Conservation (phyloP, 2,113 vertebrate species). For the Edolisoma coerulescens region DNA sequence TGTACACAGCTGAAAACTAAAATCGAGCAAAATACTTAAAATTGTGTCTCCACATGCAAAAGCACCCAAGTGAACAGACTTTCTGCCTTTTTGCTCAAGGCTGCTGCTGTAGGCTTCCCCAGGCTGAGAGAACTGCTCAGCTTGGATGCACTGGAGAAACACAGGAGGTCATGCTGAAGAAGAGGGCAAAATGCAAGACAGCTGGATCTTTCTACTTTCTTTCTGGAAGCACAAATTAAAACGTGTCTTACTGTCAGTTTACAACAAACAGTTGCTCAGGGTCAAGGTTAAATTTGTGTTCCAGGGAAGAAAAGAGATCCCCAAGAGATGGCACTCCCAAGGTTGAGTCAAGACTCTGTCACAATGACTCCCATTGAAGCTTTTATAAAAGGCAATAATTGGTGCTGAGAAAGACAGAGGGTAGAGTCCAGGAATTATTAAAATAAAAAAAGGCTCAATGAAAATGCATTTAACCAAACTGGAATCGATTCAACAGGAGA, state of each 20-base stretch:
- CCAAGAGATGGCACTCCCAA: neutral
- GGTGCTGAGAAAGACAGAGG: neutral
- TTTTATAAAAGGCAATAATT: neutral
- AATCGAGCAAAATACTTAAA: neutral
- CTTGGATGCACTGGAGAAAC: neutral
- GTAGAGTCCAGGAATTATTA: neutral
- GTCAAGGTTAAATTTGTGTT: neutral
- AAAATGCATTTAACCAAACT: neutral
- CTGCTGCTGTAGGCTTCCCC: neutral
- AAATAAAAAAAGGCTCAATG: neutral
- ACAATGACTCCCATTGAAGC: neutral
- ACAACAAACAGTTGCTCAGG: neutral
- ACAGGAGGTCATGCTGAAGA: neutral
- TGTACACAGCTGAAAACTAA: neutral
- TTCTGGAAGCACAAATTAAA: neutral
- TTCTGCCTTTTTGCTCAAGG: neutral
- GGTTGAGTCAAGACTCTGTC: neutral
- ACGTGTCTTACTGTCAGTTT: neutral
- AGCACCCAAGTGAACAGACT: neutral
- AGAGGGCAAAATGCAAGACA: neutral
- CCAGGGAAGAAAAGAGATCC: neutral
- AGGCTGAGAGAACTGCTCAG: neutral
- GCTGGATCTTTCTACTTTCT: neutral
- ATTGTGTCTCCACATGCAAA: neutral
- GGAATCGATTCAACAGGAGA: neutral